Percentiles rank a stretch among this genome's conserved stretches.
Evolutionary conservation across 2,797 vertebrate species (phyloP).

Genomic region (Anguilla pacifica): DNA sequence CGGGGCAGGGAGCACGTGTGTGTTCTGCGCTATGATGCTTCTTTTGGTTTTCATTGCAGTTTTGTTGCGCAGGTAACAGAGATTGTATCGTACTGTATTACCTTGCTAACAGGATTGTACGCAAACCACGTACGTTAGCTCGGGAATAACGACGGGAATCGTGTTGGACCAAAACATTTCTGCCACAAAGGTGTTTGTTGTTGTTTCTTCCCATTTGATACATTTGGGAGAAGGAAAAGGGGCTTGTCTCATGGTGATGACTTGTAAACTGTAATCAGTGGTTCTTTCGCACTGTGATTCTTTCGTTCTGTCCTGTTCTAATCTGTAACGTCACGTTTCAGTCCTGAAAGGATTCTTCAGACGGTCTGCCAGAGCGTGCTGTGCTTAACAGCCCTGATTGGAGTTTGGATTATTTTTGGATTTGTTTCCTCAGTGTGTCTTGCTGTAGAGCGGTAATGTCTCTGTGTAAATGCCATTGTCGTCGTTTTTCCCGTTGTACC

Average conservation of each 20-base stretch:
- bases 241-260: constrained; percentile 11
- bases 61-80: constrained; percentile 64
- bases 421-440: not conserved
- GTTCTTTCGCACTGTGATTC: not conserved
- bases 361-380: not conserved
- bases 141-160: constrained; percentile 30
- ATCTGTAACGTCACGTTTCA: not conserved
- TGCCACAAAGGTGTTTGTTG: not conserved
- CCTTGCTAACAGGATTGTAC: constrained; percentile 58
- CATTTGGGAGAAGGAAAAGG: constrained; percentile 27
- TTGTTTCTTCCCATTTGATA: constrained; percentile 34
- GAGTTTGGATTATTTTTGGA: not conserved
- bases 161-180: constrained; percentile 45
- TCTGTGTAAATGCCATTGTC: not conserved
- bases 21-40: constrained; percentile 49
- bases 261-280: not conserved
- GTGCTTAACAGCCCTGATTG: not conserved
- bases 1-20: constrained; percentile 68
- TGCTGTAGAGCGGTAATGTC: not conserved
- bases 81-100: constrained; percentile 64
- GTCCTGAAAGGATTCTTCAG: not conserved
- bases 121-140: constrained; percentile 55
- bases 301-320: not conserved
- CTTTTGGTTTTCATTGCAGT: constrained; percentile 57
- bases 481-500: constrained; percentile 50